phyloP scores from a whole-genome alignment of 2,888 invertebrate species.

The Alentia gelatinosa region DNA sequence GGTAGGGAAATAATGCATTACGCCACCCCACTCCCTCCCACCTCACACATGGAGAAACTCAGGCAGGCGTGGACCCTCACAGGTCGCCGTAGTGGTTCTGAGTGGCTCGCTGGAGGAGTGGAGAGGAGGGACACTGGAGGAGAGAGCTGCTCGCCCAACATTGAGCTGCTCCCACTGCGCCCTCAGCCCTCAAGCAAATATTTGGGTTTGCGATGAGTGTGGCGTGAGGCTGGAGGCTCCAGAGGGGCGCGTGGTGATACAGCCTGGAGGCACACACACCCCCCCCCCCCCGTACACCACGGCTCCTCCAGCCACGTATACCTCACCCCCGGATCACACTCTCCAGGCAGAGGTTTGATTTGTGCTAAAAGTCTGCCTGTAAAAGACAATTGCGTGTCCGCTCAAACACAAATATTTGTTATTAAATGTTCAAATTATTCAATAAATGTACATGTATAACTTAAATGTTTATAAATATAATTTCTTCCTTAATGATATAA shows the following conservation, averaged over 20 bases:
- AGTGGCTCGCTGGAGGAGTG: background rate
- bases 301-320: background rate
- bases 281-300: background rate
- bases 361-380: too few species aligned
- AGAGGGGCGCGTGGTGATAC: too few species aligned
- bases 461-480: too few species aligned
- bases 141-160: background rate
- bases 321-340: background rate
- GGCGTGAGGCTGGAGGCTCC: background rate
- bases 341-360: too few species aligned
- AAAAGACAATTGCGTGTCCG: too few species aligned
- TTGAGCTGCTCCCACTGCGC: background rate
- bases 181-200: background rate
- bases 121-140: background rate
- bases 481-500: too few species aligned
- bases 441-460: too few species aligned
- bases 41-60: background rate
- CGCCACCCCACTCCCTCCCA: background rate
- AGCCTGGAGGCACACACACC: background rate
- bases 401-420: too few species aligned
- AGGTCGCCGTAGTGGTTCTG: background rate
- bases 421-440: too few species aligned
- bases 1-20: background rate
- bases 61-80: background rate
- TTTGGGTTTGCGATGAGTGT: constrained; percentile 22